Conservation (phyloP, 1,140 invertebrate genomes). For the Tetramorium simillimum region DNA sequence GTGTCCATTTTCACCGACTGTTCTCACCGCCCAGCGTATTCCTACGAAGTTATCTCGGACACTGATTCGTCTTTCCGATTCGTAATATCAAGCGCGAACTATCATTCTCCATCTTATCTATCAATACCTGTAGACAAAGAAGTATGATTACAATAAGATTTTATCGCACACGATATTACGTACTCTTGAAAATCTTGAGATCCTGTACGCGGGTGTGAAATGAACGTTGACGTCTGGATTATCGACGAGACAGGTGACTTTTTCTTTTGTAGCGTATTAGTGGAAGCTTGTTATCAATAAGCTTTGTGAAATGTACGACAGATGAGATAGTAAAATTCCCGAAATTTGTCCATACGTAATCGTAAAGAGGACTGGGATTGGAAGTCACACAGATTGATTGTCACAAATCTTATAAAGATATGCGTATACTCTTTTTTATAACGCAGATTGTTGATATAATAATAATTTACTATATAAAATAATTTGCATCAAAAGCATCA, state of each 20-base stretch:
- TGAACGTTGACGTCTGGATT: neutral
- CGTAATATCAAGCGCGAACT: constrained; percentile 23
- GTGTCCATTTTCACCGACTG: constrained; percentile 19
- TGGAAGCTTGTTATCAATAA: neutral
- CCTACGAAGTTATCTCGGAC: constrained; percentile 5
- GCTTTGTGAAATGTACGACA: neutral
- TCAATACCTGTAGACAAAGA: constrained; percentile 26
- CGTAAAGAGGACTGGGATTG: too few species aligned
- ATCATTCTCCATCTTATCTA: constrained; percentile 61
- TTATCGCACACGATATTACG: constrained; percentile 27
- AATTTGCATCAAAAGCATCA: too few species aligned
- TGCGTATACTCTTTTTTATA: too few species aligned
- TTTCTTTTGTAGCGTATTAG: neutral
- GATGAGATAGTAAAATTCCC: too few species aligned
- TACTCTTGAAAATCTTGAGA: neutral
- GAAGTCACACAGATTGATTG: too few species aligned
- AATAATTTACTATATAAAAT: too few species aligned
- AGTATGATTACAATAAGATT: constrained; percentile 34
- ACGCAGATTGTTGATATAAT: too few species aligned
- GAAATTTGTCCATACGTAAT: too few species aligned
- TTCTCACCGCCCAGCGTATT: constrained; percentile 2
- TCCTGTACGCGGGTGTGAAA: neutral
- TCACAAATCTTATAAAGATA: too few species aligned
- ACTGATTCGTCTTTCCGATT: constrained; percentile 57
- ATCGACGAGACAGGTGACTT: neutral